These are phyloP conservation scores for Lithodes maja DNA, from an alignment of 2,888 invertebrate species.

Conservation along the genomic window DNA sequence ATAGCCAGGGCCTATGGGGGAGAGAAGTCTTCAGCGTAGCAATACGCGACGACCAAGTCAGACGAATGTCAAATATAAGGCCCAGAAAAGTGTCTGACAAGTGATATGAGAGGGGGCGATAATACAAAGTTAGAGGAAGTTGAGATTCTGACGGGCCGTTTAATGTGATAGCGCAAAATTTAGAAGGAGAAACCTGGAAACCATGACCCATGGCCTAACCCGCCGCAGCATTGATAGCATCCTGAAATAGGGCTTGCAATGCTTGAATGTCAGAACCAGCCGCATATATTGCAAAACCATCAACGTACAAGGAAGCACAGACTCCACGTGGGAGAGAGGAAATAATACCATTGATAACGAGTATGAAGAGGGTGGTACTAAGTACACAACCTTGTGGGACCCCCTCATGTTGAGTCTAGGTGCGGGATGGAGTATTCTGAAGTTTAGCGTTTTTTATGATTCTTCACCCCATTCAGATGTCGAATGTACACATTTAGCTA, in stretches of 20 bases:
- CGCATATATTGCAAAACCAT: constrained; percentile 9
- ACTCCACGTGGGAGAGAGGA: neutral
- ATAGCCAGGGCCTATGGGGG: too few relatives aligned
- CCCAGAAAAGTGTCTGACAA: neutral
- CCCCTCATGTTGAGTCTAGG: too few relatives aligned
- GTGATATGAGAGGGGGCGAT: neutral
- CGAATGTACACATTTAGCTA: too few relatives aligned
- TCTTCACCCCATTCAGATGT: too few relatives aligned
- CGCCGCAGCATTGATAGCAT: neutral
- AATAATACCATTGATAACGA: neutral
- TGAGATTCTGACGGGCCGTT: neutral
- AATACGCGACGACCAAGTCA: neutral
- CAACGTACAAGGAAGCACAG: constrained; percentile 3
- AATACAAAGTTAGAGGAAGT: neutral
- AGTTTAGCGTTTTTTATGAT: too few relatives aligned
- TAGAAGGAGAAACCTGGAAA: neutral
- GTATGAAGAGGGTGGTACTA: neutral
- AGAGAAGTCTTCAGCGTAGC: too few relatives aligned
- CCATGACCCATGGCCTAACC: neutral
- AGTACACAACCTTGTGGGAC: too few relatives aligned
- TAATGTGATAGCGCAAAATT: constrained; percentile 70
- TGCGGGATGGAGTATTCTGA: too few relatives aligned
- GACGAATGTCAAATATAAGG: neutral
- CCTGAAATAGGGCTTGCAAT: neutral
- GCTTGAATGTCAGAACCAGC: neutral